Evolutionary conservation across 2,797 vertebrate species (phyloP).

Genomic region (Jordanella pulchra): DNA sequence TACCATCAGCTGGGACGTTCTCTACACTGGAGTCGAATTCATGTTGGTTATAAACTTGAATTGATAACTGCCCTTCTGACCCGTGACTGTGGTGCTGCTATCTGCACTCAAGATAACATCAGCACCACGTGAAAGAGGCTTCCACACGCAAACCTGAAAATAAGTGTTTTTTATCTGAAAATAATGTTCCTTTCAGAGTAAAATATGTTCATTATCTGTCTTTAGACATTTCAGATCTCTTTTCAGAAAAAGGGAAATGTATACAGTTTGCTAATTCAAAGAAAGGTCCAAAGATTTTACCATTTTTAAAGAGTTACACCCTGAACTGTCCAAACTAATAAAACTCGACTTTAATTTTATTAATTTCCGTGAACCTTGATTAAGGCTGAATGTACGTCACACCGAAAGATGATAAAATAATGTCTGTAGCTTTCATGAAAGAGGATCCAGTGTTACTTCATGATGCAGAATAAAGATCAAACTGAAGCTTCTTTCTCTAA

Average conservation of each 20-base stretch:
- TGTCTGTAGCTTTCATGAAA: neutral
- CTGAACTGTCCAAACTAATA: neutral
- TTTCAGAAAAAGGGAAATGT: neutral
- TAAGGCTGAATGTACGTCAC: neutral
- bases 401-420: neutral
- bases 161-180: neutral
- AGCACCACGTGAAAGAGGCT: neutral
- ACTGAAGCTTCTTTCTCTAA: neutral
- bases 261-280: neutral
- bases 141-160: neutral
- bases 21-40: neutral
- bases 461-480: neutral
- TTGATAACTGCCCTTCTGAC: neutral
- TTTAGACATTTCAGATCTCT: neutral
- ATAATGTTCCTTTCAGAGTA: neutral
- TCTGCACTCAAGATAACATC: neutral
- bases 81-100: slow-evolving; percentile 3
- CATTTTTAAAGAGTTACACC: neutral
- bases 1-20: neutral
- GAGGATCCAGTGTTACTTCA: neutral
- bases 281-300: neutral
- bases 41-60: neutral
- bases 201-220: neutral
- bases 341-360: neutral
- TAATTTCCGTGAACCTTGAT: neutral